Percentiles rank a stretch among this genome's conserved stretches.
phyloP scores from a whole-genome alignment of 1,140 invertebrate species.

The Limonius californicus region DNA sequence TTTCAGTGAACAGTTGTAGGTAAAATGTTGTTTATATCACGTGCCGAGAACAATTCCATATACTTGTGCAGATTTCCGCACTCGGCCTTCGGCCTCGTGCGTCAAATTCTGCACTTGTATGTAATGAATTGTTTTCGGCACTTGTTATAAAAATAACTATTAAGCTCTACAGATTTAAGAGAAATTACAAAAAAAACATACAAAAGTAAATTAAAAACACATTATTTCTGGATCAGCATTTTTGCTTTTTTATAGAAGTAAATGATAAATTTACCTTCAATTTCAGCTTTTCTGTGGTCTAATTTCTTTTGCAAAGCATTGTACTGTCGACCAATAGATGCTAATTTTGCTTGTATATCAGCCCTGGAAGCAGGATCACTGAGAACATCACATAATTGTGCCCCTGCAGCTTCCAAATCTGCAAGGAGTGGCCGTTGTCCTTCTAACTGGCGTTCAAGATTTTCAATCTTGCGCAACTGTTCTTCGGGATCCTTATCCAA shows the following conservation, averaged over 20 bases:
- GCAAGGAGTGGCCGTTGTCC: conserved; percentile 81
- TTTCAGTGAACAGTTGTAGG: too few relatives aligned
- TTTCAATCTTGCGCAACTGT: conserved; percentile 79
- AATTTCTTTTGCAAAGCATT: conserved; percentile 83
- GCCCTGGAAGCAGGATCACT: conserved; percentile 84
- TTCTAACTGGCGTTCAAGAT: conserved; percentile 82
- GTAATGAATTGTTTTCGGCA: too few relatives aligned
- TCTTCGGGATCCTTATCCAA: conserved; percentile 81
- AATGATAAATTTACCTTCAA: conserved; percentile 59
- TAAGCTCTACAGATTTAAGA: too few relatives aligned
- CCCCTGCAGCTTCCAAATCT: conserved; percentile 82
- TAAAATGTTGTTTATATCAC: too few relatives aligned
- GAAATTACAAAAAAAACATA: neutral
- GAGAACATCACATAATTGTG: conserved; percentile 81
- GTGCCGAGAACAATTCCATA: too few relatives aligned
- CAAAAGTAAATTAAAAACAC: neutral
- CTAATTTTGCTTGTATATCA: conserved; percentile 86
- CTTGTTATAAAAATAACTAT: too few relatives aligned
- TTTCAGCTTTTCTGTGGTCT: conserved; percentile 83
- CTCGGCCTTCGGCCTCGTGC: too few relatives aligned
- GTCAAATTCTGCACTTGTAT: too few relatives aligned
- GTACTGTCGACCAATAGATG: conserved; percentile 77
- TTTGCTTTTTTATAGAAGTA: too few relatives aligned
- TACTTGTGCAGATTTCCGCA: too few relatives aligned
- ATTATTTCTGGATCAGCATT: too few relatives aligned